phyloP scores from a whole-genome alignment of 1,140 invertebrate species.

The Eupristina koningsbergeri region DNA sequence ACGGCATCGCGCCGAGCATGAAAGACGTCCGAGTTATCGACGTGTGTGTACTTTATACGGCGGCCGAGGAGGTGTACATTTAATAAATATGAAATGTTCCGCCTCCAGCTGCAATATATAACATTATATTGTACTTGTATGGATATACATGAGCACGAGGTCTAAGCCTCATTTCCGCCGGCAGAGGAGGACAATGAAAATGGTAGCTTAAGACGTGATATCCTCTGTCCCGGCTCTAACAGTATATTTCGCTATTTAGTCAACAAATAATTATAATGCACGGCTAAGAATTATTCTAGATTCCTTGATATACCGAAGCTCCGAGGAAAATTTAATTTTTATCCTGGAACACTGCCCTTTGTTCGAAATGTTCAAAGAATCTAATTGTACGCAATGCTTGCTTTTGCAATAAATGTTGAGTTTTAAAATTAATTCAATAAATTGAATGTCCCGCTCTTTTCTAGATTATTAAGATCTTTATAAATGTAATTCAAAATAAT shows the following conservation, averaged over 20 bases:
- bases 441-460: no score
- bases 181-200: not conserved
- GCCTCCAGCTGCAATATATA: not conserved
- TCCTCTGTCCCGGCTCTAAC: not conserved
- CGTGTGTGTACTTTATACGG: conserved; percentile 5
- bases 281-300: not conserved
- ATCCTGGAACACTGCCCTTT: not conserved
- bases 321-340: no score
- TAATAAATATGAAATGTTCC: conserved; percentile 35
- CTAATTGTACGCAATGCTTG: no score
- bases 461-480: no score
- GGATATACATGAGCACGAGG: no score
- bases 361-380: not conserved
- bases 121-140: not conserved
- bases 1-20: not conserved
- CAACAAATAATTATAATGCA: not conserved
- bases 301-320: not conserved
- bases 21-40: not conserved
- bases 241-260: not conserved
- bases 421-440: no score
- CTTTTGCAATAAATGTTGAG: no score
- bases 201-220: not conserved
- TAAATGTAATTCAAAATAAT: no score
- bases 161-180: conserved; percentile 19
- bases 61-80: not conserved